These are phyloP conservation scores for Sturmia bella DNA, from an alignment of 2,888 invertebrate genomes.

Conservation along the genomic window DNA sequence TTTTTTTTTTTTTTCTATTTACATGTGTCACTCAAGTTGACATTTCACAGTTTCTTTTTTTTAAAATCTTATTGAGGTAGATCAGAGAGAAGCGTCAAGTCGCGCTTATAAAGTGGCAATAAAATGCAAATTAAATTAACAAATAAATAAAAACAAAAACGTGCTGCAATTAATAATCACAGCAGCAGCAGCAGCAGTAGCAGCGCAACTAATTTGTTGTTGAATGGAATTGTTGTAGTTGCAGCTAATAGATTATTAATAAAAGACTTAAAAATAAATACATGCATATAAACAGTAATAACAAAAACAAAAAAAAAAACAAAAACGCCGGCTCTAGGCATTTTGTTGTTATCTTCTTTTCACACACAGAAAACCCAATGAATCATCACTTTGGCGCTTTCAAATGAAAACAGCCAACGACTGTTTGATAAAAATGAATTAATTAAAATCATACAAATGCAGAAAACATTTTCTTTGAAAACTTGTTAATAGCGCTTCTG, in stretches of 20 bases:
- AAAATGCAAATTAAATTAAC: slow-evolving; percentile 50
- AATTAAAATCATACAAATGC: slow-evolving; percentile 12
- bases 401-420: slow-evolving; percentile 20
- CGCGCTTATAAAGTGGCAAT: slow-evolving; percentile 13
- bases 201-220: background rate
- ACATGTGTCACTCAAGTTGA: slow-evolving; percentile 31
- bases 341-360: background rate
- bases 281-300: background rate
- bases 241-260: background rate
- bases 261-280: slow-evolving; percentile 1
- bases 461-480: slow-evolving; percentile 2
- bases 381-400: slow-evolving; percentile 45
- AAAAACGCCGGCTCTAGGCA: background rate
- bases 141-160: slow-evolving; percentile 47
- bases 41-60: background rate
- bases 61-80: slow-evolving; percentile 42
- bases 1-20: slow-evolving; percentile 35
- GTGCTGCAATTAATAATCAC: slow-evolving; percentile 42
- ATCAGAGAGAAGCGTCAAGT: slow-evolving; percentile 34
- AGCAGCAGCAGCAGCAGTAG: background rate
- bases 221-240: slow-evolving; percentile 15
- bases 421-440: slow-evolving; percentile 25
- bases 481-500: no score
- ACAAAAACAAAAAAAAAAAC: no score
- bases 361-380: slow-evolving; percentile 1